Evolutionary conservation across 1,140 invertebrate species (phyloP).

Genomic region (Euglossa dilemma): DNA sequence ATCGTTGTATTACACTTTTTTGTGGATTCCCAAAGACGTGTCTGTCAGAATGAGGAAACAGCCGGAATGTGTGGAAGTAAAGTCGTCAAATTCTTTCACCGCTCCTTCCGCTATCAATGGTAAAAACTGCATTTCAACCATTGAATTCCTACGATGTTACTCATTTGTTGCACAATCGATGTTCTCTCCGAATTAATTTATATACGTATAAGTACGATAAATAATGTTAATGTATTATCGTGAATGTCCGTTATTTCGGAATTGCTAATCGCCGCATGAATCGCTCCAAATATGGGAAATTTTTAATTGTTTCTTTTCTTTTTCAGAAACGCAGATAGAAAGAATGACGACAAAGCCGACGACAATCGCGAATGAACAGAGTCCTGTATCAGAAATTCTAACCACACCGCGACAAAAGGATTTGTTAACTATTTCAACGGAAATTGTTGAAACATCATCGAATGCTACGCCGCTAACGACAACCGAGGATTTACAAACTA

Average conservation of each 20-base stretch:
- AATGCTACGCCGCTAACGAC: background rate
- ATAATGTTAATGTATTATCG: background rate
- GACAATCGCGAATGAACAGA: conserved; percentile 6
- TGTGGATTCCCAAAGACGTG: conserved; percentile 91
- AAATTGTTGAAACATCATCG: conserved; percentile 18
- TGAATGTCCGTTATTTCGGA: background rate
- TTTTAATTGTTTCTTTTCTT: background rate
- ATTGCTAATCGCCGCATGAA: background rate
- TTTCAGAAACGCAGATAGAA: conserved; percentile 59
- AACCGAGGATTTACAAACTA: background rate
- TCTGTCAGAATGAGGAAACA: conserved; percentile 23
- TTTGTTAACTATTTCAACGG: conserved; percentile 29
- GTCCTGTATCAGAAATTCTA: background rate
- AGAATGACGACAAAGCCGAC: conserved; percentile 29
- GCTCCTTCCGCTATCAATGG: conserved; percentile 41
- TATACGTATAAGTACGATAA: background rate
- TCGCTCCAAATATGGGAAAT: background rate
- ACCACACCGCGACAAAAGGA: conserved; percentile 24
- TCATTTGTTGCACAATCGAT: background rate
- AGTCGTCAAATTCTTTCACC: background rate
- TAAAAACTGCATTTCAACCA: conserved; percentile 41
- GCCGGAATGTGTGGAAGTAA: conserved; percentile 30
- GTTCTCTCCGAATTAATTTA: background rate
- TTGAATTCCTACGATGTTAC: background rate
- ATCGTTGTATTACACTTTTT: conserved; percentile 97